Evolutionary conservation across 2,113 vertebrate species (phyloP).

Genomic region (Chamaea fasciata): DNA sequence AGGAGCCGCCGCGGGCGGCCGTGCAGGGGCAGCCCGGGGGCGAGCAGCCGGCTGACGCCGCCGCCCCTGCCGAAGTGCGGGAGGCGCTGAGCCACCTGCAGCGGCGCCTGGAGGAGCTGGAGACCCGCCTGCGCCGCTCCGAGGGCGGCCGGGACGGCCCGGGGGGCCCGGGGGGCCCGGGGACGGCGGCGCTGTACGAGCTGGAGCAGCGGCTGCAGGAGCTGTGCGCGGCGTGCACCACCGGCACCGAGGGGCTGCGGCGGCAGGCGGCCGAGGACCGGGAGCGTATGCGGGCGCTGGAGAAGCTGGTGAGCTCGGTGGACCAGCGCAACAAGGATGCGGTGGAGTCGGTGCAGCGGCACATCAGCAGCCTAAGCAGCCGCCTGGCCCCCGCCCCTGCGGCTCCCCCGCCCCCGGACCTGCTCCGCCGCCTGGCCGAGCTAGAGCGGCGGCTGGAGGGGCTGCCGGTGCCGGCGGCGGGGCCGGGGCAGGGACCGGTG

Average conservation of each 20-base stretch:
- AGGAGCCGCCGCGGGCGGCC: slow-evolving; percentile 39
- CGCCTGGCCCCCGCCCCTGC: not conserved
- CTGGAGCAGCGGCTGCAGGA: slow-evolving; percentile 80
- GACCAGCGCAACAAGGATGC: slow-evolving; percentile 79
- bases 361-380: slow-evolving; percentile 56
- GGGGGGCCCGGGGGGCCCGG: not conserved
- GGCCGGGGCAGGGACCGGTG: slow-evolving; percentile 34
- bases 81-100: slow-evolving; percentile 86
- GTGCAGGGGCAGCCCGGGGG: slow-evolving; percentile 46
- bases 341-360: slow-evolving; percentile 64
- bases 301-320: slow-evolving; percentile 80
- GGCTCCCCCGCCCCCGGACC: slow-evolving; percentile 70
- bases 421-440: slow-evolving; percentile 54
- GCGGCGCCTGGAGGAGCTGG: slow-evolving; percentile 84
- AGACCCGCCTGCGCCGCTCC: slow-evolving; percentile 79
- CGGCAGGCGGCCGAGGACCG: slow-evolving; percentile 80
- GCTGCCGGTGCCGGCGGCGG: slow-evolving; percentile 38
- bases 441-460: slow-evolving; percentile 74
- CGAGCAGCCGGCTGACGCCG: slow-evolving; percentile 78
- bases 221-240: slow-evolving; percentile 80
- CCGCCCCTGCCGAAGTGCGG: slow-evolving; percentile 82
- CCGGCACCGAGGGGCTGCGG: slow-evolving; percentile 77
- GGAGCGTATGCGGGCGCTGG: slow-evolving; percentile 79
- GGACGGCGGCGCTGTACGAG: slow-evolving; percentile 75
- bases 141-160: slow-evolving; percentile 81